Percentiles rank a stretch among this genome's conserved stretches.
phyloP scores from a whole-genome alignment of 2,888 invertebrate genomes.

The Hoplodrina blanda region DNA sequence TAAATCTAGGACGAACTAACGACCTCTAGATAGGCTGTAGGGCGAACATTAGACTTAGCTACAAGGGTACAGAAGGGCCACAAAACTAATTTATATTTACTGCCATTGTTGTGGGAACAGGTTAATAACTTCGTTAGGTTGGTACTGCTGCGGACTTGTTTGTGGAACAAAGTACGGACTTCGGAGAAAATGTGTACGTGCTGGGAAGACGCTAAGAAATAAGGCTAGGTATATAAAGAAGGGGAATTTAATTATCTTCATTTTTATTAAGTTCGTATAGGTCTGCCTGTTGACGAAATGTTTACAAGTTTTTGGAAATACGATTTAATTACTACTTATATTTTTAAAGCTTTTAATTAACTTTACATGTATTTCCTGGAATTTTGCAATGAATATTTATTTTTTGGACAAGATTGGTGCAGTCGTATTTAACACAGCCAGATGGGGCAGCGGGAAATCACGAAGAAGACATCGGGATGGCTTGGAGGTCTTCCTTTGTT shows the following conservation, averaged over 20 bases:
- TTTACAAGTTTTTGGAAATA: neutral
- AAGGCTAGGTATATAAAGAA: neutral
- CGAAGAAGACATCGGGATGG: neutral
- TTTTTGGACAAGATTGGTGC: neutral
- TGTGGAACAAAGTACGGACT: slow-evolving; percentile 13
- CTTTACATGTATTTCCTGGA: too few relatives aligned
- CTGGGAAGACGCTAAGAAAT: neutral
- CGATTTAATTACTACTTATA: too few relatives aligned
- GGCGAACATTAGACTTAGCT: slow-evolving; percentile 35
- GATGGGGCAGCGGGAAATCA: neutral
- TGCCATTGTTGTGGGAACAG: slow-evolving; percentile 27
- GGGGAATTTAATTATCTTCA: slow-evolving; percentile 27
- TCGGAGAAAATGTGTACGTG: slow-evolving; percentile 14
- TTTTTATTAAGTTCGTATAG: slow-evolving; percentile 19
- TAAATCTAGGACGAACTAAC: slow-evolving; percentile 39
- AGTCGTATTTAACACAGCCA: neutral
- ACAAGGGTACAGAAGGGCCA: slow-evolving; percentile 21
- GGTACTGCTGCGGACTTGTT: slow-evolving; percentile 40
- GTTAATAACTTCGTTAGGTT: slow-evolving; percentile 48
- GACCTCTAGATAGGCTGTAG: neutral
- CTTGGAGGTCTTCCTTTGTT: neutral
- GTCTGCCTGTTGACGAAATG: neutral
- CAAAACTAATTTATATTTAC: slow-evolving; percentile 53
- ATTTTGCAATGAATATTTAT: too few relatives aligned
- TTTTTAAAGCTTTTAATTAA: too few relatives aligned